phyloP scores from a whole-genome alignment of 2,797 vertebrate genomes.

The Sebastes diploproa region DNA sequence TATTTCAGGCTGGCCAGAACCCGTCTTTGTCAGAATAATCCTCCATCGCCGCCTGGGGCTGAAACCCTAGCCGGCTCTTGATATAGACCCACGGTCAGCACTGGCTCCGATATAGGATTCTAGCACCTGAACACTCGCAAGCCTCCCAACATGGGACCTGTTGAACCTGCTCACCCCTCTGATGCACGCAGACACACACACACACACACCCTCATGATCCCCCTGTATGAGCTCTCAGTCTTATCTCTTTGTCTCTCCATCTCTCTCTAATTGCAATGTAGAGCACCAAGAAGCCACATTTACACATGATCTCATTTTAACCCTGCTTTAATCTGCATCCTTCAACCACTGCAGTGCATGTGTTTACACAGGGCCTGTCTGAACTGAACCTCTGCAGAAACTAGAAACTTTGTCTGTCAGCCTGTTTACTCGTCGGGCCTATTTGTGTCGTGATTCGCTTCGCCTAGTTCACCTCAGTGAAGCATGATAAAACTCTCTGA shows the following conservation, averaged over 20 bases:
- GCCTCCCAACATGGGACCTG: conserved; percentile 74
- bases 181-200: conserved; percentile 50
- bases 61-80: conserved; percentile 75
- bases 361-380: conserved; percentile 35
- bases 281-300: conserved; percentile 37
- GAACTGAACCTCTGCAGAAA: conserved; percentile 19
- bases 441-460: conserved; percentile 28
- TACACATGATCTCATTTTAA: conserved; percentile 41
- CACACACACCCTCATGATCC: conserved; percentile 22
- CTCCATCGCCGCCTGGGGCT: conserved; percentile 61
- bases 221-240: conserved; percentile 35
- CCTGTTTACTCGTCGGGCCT: conserved; percentile 29
- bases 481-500: conserved; percentile 7
- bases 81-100: conserved; percentile 81
- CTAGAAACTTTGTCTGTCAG: conserved; percentile 28
- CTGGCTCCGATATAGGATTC: conserved; percentile 78
- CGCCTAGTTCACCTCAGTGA: conserved; percentile 27
- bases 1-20: conserved; percentile 81
- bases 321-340: conserved; percentile 30
- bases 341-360: conserved; percentile 19
- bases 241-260: conserved; percentile 33
- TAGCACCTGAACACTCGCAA: conserved; percentile 76
- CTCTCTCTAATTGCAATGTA: conserved; percentile 42
- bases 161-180: conserved; percentile 80
- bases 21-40: conserved; percentile 80